Conservation (phyloP, 1,140 invertebrate genomes). For the Megathymus violae region DNA sequence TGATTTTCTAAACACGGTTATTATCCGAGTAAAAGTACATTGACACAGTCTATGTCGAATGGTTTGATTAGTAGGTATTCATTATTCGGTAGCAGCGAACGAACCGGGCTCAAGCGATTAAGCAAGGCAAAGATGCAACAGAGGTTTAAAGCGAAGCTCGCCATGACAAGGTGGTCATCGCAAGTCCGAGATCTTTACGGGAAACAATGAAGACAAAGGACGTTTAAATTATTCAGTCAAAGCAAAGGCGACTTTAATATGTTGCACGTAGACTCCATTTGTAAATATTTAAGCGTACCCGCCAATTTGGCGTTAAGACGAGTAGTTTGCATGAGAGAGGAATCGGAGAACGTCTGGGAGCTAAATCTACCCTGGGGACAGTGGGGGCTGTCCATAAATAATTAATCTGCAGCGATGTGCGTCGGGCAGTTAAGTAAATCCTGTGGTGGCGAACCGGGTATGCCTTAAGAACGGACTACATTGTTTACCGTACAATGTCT, state of each 20-base stretch:
- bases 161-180: conserved; percentile 81
- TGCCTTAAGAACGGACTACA: conserved; percentile 45
- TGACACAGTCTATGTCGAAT: conserved; percentile 43
- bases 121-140: conserved; percentile 73
- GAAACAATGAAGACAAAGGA: conserved; percentile 79
- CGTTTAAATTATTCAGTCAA: conserved; percentile 75
- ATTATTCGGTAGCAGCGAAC: conserved; percentile 66
- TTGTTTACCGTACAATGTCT: conserved; percentile 26
- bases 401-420: conserved; percentile 79
- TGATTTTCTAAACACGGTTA: conserved; percentile 40
- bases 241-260: conserved; percentile 76
- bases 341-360: conserved; percentile 75
- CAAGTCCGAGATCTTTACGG: conserved; percentile 71
- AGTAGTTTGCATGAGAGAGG: conserved; percentile 77
- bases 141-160: conserved; percentile 72
- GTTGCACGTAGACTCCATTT: conserved; percentile 61
- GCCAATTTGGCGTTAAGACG: conserved; percentile 76
- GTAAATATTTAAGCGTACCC: conserved; percentile 73
- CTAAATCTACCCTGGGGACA: conserved; percentile 68
- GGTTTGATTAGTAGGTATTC: conserved; percentile 68
- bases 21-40: conserved; percentile 31
- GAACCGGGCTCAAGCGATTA: conserved; percentile 74
- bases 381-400: conserved; percentile 74
- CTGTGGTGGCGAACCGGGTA: conserved; percentile 55
- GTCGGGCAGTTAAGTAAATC: conserved; percentile 74